A percentile compares a stretch with the other conserved stretches of the same genome.
Conservation (phyloP, 2,888 invertebrate species). For the Orchesella flavescens region DNA sequence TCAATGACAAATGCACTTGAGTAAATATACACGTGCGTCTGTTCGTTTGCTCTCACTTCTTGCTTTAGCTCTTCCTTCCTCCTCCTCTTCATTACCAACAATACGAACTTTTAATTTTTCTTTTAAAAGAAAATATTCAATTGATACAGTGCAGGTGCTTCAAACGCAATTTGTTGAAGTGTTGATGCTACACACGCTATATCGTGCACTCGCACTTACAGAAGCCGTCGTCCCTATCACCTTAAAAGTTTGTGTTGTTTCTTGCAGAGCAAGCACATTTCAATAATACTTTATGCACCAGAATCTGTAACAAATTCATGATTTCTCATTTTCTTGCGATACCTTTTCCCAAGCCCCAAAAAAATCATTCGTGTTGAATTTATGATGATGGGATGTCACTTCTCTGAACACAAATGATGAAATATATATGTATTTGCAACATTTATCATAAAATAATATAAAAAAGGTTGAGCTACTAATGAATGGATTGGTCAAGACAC, state of each 20-base stretch:
- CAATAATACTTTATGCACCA: too few relatives aligned
- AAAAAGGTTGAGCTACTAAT: background rate
- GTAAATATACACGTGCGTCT: background rate
- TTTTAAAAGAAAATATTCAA: too few relatives aligned
- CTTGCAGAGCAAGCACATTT: too few relatives aligned
- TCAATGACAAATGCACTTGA: slow-evolving; percentile 1
- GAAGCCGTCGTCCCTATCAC: too few relatives aligned
- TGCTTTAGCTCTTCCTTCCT: background rate
- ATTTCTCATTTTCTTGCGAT: background rate
- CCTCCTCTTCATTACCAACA: background rate
- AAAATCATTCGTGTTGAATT: too few relatives aligned
- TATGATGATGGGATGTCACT: background rate
- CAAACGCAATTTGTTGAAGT: too few relatives aligned
- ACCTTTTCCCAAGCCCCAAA: background rate
- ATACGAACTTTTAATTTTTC: too few relatives aligned
- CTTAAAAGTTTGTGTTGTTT: too few relatives aligned
- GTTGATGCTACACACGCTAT: too few relatives aligned
- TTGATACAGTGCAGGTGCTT: background rate
- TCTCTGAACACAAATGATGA: slow-evolving; percentile 9
- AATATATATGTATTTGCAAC: background rate
- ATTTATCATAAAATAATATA: background rate
- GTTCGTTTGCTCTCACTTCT: background rate
- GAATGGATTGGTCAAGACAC: background rate
- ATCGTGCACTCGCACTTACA: too few relatives aligned
- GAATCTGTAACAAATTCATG: background rate